These are phyloP conservation scores for Oceanodroma tethys DNA, from an alignment of 2,113 vertebrate genomes.

Conservation along the genomic window DNA sequence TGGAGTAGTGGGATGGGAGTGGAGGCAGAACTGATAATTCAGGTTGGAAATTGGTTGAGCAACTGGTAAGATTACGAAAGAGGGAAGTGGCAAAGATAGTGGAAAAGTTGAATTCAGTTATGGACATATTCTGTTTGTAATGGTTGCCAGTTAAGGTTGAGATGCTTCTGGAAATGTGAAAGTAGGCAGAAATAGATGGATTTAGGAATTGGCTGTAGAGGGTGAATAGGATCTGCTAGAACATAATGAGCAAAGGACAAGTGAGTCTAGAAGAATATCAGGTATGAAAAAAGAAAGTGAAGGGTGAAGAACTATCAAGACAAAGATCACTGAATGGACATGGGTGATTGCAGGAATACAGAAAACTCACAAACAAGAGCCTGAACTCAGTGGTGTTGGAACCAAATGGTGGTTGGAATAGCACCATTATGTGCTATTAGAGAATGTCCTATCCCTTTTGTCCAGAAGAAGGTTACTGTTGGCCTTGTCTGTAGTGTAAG, in stretches of 20 bases:
- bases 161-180: neutral
- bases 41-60: neutral
- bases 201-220: neutral
- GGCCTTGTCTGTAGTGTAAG: neutral
- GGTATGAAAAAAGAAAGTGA: neutral
- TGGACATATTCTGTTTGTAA: neutral
- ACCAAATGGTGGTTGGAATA: neutral
- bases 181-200: neutral
- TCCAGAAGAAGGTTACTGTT: neutral
- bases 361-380: neutral
- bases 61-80: neutral
- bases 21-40: neutral
- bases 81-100: neutral
- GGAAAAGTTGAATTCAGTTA: neutral
- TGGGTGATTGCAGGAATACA: neutral
- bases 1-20: neutral
- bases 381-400: neutral
- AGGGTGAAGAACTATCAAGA: neutral
- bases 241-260: neutral
- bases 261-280: neutral
- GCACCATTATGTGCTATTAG: neutral
- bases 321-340: neutral
- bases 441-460: neutral
- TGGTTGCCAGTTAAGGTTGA: neutral
- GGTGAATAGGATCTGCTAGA: neutral